Evolutionary conservation across 1,140 invertebrate species (phyloP).

Genomic region (Phymorhynchus buccinoides): DNA sequence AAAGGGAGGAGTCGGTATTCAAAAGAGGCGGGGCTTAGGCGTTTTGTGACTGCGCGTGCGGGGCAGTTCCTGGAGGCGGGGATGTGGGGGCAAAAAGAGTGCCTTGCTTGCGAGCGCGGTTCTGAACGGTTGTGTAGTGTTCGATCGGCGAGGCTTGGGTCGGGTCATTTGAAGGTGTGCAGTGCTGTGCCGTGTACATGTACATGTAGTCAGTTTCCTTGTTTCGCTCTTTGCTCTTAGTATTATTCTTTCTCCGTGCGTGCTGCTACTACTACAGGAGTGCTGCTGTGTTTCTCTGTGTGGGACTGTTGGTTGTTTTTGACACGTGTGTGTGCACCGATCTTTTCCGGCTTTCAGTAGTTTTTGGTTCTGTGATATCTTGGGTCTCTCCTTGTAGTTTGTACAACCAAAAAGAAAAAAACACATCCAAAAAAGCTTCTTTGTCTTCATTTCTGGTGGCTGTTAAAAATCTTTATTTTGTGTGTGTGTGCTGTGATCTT

Average conservation of each 20-base stretch:
- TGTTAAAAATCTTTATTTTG: background rate
- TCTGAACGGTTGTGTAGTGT: background rate
- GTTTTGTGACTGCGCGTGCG: too few species aligned
- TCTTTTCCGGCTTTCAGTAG: background rate
- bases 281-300: background rate
- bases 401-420: too few species aligned
- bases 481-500: background rate
- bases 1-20: background rate
- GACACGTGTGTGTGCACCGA: background rate
- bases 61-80: background rate
- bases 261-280: too few species aligned
- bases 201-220: background rate
- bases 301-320: too few species aligned
- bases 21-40: background rate
- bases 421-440: background rate
- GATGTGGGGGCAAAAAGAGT: background rate
- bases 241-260: background rate
- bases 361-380: background rate
- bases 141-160: background rate
- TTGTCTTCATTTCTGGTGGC: background rate
- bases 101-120: background rate
- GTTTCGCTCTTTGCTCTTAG: background rate
- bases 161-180: conserved; percentile 12
- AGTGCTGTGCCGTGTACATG: conserved; percentile 25
- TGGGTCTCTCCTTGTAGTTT: background rate